Evolutionary conservation across 2,797 vertebrate species (phyloP), one percentile per base, ranked within the genome.

Genomic region (Pelodytes ibericus): DNA sequence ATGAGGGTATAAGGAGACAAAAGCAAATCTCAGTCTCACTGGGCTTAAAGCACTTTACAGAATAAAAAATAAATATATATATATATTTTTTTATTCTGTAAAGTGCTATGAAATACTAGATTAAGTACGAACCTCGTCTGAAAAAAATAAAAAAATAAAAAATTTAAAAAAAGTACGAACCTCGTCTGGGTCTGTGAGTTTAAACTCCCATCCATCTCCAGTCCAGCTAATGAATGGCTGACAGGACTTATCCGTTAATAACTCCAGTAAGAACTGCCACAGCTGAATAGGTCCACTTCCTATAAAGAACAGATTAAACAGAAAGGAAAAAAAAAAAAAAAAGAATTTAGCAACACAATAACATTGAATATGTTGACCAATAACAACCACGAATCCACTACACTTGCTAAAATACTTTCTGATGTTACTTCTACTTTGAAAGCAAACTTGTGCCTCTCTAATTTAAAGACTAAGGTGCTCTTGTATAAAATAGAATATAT

Each of bases 201-300:
- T 96, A 44, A 96, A 96, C 71, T 96, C 95, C 95, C 95, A 96
- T 57, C 94, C 94, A 6, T 96, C 94, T 64, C 93, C 93, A 0
- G 94, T 96, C 95, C 95, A 96, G 39, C 95, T 94, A 79, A 96
- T 95, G 85, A 96, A 95, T 0, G 91, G 84, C 75, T 95, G 95
- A 82, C 94, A 95, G 18, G 92, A 93, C 29, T 92, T 92, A 84
- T 96, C 95, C 0, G 94, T 95, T 68, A 96, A 85, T 36, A 96
- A 82, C 66, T 96, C 95, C 81, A 96, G 83, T 47, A 96, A 91
- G 63, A 96, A 96, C 53, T 96, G 95, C 95, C 95, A 96, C 13
- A 96, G 87, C 82, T 96, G 95, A 77, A 96, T 96, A 1, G 95
- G 95, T 29, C 95, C 95, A 57, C 94, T 96, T 77, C 94, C 94